These are phyloP conservation scores for Zenarchopterus dispar DNA, from an alignment of 2,797 vertebrate genomes.

Conservation along the genomic window DNA sequence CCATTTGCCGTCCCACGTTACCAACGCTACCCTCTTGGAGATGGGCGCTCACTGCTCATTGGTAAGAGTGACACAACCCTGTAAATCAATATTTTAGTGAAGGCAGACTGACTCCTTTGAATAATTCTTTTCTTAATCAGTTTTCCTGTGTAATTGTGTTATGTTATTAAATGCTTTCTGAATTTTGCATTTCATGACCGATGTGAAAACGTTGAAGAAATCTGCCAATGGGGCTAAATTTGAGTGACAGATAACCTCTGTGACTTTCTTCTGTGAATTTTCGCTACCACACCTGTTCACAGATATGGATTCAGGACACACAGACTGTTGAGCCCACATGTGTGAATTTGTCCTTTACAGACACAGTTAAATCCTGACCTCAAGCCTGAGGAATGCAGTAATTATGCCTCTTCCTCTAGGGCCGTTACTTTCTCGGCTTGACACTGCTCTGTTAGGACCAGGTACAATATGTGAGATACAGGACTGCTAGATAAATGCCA, in stretches of 20 bases:
- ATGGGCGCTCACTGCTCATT: slow-evolving; percentile 90
- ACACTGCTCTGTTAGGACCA: slow-evolving; percentile 41
- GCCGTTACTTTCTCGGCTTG: slow-evolving; percentile 37
- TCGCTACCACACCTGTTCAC: slow-evolving; percentile 10
- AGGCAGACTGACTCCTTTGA: slow-evolving; percentile 24
- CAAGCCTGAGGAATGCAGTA: slow-evolving; percentile 43
- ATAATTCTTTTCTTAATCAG: slow-evolving; percentile 51
- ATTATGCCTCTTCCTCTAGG: slow-evolving; percentile 51
- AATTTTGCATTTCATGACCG: slow-evolving; percentile 47
- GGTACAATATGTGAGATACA: slow-evolving; percentile 44
- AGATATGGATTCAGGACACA: slow-evolving; percentile 1
- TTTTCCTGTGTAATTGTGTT: slow-evolving; percentile 37
- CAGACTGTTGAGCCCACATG: slow-evolving; percentile 29
- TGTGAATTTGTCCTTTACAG: slow-evolving; percentile 30
- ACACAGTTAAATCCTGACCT: slow-evolving; percentile 25
- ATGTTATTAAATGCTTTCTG: slow-evolving; percentile 38
- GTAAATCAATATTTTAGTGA: slow-evolving; percentile 38
- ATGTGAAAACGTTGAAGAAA: slow-evolving; percentile 38
- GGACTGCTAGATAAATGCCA: slow-evolving; percentile 35
- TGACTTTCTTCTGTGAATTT: slow-evolving; percentile 33
- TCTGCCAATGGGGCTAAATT: slow-evolving; percentile 26
- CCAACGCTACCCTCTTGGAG: slow-evolving; percentile 94
- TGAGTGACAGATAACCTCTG: slow-evolving; percentile 3
- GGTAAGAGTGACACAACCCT: slow-evolving; percentile 76
- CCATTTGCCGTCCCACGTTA: slow-evolving; percentile 93